Percentiles rank a stretch among this genome's conserved stretches.
phyloP scores from a whole-genome alignment of 2,113 vertebrate species.

The Prionailurus bengalensis region DNA sequence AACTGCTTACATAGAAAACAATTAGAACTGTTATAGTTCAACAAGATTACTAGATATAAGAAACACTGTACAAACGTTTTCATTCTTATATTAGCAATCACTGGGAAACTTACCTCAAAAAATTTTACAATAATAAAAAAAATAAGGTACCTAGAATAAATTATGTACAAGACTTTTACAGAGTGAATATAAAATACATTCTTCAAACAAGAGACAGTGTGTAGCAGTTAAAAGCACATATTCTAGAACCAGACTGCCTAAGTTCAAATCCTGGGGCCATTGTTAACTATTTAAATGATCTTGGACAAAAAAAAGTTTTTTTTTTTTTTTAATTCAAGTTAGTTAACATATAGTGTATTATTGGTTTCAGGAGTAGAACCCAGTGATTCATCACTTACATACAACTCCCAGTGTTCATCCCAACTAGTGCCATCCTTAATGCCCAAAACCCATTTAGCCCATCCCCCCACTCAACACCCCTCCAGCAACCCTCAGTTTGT shows the following conservation, averaged over 20 bases:
- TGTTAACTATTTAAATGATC: neutral
- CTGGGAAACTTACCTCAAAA: neutral
- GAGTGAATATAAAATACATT: slow-evolving; percentile 9
- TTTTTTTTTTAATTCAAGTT: too few relatives aligned
- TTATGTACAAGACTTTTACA: slow-evolving; percentile 7
- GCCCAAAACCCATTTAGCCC: too few relatives aligned
- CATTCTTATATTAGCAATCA: slow-evolving; percentile 6
- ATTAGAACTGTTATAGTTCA: neutral
- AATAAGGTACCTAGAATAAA: slow-evolving; percentile 16
- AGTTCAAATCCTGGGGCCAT: neutral
- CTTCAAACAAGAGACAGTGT: neutral
- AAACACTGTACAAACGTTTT: slow-evolving; percentile 10
- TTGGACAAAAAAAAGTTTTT: too few relatives aligned
- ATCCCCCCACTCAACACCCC: too few relatives aligned
- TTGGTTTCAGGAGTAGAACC: too few relatives aligned
- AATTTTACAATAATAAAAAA: slow-evolving; percentile 61
- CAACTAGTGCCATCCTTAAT: too few relatives aligned
- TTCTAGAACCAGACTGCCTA: neutral
- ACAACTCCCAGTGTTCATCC: too few relatives aligned
- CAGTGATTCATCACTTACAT: too few relatives aligned
- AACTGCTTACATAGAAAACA: neutral
- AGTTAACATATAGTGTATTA: too few relatives aligned
- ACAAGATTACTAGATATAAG: neutral
- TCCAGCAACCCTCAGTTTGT: too few relatives aligned
- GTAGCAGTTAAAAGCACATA: neutral